phyloP scores from a whole-genome alignment of 2,113 vertebrate genomes.

The Promerops cafer region DNA sequence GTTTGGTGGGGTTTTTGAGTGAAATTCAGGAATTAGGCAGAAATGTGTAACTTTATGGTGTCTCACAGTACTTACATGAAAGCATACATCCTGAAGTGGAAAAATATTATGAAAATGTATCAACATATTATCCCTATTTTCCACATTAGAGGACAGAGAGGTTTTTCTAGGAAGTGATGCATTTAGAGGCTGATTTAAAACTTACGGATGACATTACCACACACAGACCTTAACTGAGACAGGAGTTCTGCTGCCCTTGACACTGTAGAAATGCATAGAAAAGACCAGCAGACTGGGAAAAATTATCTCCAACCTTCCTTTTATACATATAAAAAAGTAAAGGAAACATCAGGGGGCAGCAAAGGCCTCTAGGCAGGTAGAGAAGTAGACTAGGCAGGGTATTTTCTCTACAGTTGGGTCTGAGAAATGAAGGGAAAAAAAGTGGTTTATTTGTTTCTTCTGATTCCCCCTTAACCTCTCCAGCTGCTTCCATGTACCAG shows the following conservation, averaged over 20 bases:
- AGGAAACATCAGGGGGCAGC: not conserved
- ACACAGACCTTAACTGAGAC: not conserved
- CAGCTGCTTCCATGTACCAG: not conserved
- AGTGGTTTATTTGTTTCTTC: not conserved
- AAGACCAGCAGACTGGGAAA: fast-evolving
- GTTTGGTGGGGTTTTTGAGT: fast-evolving
- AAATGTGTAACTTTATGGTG: not conserved
- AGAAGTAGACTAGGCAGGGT: not conserved
- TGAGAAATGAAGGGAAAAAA: not conserved
- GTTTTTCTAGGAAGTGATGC: not conserved
- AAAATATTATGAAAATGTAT: not conserved
- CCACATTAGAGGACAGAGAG: not conserved
- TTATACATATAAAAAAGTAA: not conserved
- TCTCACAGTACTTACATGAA: not conserved
- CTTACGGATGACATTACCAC: not conserved
- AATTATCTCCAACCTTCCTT: not conserved
- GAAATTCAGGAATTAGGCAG: not conserved
- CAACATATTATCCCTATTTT: not conserved
- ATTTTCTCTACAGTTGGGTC: not conserved
- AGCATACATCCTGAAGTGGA: not conserved
- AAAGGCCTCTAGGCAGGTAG: not conserved
- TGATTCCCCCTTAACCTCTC: not conserved
- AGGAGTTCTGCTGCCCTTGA: not conserved
- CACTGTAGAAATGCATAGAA: not conserved
- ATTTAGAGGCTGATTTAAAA: not conserved